Evolutionary conservation across 2,797 vertebrate species (phyloP).

Genomic region (Aselliscus stoliczkanus): DNA sequence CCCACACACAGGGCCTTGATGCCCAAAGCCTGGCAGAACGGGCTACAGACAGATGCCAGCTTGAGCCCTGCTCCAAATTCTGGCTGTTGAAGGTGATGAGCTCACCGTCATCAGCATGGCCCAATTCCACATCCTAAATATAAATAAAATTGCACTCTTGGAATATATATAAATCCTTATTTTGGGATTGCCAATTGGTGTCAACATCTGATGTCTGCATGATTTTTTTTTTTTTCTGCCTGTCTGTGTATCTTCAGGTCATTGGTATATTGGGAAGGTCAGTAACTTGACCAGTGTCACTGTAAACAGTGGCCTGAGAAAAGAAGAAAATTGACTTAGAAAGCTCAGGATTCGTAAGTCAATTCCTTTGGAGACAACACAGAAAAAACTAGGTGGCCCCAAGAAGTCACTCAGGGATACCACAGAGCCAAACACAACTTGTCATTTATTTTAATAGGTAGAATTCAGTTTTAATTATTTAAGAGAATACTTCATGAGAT

Average conservation of each 20-base stretch:
- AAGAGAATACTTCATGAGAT: conserved; percentile 42
- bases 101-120: conserved; percentile 67
- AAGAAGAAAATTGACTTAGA: background rate
- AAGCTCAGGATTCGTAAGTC: background rate
- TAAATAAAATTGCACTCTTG: conserved; percentile 71
- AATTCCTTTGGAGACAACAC: background rate
- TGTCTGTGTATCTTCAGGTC: background rate
- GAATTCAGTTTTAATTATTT: conserved; percentile 50
- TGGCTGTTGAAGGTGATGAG: conserved; percentile 73
- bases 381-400: background rate
- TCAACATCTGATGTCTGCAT: background rate
- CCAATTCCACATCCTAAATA: conserved; percentile 76
- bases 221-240: background rate
- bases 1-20: background rate
- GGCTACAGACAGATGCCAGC: background rate
- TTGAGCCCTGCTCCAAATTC: background rate
- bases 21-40: background rate
- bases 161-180: conserved; percentile 79
- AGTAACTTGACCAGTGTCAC: background rate
- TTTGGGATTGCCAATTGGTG: conserved; percentile 69
- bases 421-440: background rate
- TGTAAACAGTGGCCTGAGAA: background rate
- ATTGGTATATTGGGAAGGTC: background rate
- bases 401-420: background rate
- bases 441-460: conserved; percentile 56